These are phyloP conservation scores for Phlogophora meticulosa DNA, from an alignment of 2,888 invertebrate genomes.

Conservation along the genomic window DNA sequence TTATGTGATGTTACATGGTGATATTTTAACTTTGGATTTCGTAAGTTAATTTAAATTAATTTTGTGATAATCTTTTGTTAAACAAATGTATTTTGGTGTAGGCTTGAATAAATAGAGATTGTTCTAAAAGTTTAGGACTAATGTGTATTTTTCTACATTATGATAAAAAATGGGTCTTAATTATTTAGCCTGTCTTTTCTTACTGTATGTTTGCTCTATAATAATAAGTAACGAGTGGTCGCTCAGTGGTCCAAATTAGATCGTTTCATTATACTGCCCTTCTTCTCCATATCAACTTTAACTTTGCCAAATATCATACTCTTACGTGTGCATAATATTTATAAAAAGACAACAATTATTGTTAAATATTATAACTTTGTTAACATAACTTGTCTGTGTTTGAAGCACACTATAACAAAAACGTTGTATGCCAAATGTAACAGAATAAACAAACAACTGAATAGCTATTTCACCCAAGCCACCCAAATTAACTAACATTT, in stretches of 20 bases:
- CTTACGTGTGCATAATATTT: too few relatives aligned
- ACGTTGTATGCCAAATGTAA: background rate
- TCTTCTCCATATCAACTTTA: too few relatives aligned
- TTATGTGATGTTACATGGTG: conserved; percentile 68
- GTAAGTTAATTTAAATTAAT: conserved; percentile 62
- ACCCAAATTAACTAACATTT: conserved; percentile 58
- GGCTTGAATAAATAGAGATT: conserved; percentile 7
- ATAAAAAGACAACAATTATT: background rate
- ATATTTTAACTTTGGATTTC: conserved; percentile 62
- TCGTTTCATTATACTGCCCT: too few relatives aligned
- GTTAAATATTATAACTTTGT: background rate
- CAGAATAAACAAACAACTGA: conserved; percentile 12
- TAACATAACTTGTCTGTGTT: background rate
- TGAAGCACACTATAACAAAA: background rate
- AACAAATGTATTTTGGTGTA: conserved; percentile 37
- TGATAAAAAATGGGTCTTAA: background rate
- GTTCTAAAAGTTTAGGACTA: conserved; percentile 3
- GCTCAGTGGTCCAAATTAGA: too few relatives aligned
- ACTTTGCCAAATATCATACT: too few relatives aligned
- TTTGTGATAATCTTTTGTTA: conserved; percentile 51
- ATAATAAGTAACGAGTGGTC: too few relatives aligned
- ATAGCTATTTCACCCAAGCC: conserved; percentile 13
- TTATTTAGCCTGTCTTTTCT: conserved; percentile 1
- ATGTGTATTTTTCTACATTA: background rate
- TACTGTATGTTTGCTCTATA: background rate